phyloP scores from a whole-genome alignment of 2,113 vertebrate species.

The Ceyx cyanopectus region DNA sequence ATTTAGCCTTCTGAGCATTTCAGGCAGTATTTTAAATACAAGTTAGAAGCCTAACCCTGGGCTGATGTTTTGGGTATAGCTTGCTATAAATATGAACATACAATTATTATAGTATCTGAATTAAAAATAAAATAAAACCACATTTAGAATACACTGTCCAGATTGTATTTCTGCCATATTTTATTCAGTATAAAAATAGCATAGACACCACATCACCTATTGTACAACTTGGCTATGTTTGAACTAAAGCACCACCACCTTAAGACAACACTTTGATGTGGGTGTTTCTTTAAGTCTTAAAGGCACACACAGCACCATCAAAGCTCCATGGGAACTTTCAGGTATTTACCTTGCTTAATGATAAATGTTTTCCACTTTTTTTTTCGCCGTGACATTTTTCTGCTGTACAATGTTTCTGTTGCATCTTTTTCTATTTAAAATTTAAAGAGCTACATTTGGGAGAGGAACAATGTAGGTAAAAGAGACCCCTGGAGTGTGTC shows the following conservation, averaged over 20 bases:
- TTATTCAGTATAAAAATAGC: slow-evolving; percentile 47
- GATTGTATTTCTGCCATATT: slow-evolving; percentile 12
- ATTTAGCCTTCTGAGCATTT: neutral
- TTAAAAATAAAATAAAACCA: neutral
- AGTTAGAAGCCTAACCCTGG: neutral
- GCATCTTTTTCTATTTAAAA: slow-evolving; percentile 83
- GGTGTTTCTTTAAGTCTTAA: slow-evolving; percentile 66
- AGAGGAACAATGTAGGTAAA: slow-evolving; percentile 80
- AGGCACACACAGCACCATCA: slow-evolving; percentile 54
- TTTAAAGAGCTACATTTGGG: slow-evolving; percentile 84
- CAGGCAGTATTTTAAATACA: neutral
- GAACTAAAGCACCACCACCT: slow-evolving; percentile 60
- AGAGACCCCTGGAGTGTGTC: slow-evolving; percentile 82
- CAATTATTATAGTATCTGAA: neutral
- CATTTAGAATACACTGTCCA: neutral
- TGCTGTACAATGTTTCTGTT: slow-evolving; percentile 73
- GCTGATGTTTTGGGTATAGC: neutral
- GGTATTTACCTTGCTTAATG: slow-evolving; percentile 73
- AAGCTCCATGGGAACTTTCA: slow-evolving; percentile 70
- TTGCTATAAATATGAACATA: neutral
- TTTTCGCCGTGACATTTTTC: slow-evolving; percentile 26
- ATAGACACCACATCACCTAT: slow-evolving; percentile 39
- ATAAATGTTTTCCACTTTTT: slow-evolving; percentile 68
- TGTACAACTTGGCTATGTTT: slow-evolving; percentile 53
- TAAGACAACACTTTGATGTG: slow-evolving; percentile 65